Conservation (phyloP, 2,797 vertebrate genomes). For the Danio aesculapii region DNA sequence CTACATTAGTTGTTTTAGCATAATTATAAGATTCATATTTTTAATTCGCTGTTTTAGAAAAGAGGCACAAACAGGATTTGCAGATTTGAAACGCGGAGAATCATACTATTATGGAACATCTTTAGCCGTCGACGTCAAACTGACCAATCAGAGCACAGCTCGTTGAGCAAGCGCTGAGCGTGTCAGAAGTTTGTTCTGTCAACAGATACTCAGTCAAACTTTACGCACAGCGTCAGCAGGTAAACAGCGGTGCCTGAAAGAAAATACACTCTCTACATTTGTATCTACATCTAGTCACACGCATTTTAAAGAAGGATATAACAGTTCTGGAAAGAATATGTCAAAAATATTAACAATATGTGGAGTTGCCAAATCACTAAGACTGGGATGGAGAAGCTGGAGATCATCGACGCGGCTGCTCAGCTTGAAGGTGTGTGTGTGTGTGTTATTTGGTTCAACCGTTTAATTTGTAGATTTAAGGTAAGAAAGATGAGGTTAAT, state of each 20-base stretch:
- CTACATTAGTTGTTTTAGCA: too few species aligned
- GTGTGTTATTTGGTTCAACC: background rate
- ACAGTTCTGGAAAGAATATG: slow-evolving; percentile 74
- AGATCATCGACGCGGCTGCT: slow-evolving; percentile 73
- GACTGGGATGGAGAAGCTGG: slow-evolving; percentile 70
- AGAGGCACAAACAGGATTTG: background rate
- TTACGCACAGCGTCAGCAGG: background rate
- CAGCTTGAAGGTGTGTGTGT: slow-evolving; percentile 85
- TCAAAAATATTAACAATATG: slow-evolving; percentile 83
- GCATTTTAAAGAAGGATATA: background rate
- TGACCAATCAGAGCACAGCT: slow-evolving; percentile 21
- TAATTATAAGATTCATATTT: too few species aligned
- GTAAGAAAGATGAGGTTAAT: background rate
- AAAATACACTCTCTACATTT: background rate
- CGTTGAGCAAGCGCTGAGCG: slow-evolving; percentile 20
- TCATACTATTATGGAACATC: background rate
- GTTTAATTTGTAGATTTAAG: background rate
- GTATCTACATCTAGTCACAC: background rate
- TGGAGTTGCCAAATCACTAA: slow-evolving; percentile 77
- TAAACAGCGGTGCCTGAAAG: background rate
- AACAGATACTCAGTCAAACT: background rate
- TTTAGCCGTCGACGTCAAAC: background rate
- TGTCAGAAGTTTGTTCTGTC: background rate
- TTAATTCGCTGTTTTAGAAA: background rate
- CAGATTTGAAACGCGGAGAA: background rate